A percentile compares a stretch with the other conserved stretches of the same genome.
Evolutionary conservation across 2,888 invertebrate genomes (phyloP).

Genomic region (Lymantria monacha): DNA sequence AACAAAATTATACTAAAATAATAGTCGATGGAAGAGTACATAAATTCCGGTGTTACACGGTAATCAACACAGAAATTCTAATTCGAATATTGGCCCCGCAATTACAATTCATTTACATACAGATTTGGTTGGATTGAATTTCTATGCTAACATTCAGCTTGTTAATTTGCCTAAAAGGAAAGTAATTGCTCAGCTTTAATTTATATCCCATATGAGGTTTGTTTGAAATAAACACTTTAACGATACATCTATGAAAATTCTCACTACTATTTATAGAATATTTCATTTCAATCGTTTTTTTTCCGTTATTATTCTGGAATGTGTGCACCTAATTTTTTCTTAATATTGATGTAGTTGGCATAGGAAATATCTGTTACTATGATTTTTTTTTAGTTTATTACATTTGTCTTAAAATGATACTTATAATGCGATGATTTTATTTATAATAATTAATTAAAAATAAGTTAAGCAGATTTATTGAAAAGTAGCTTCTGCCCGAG

Average conservation of each 20-base stretch:
- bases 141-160: slow-evolving; percentile 61
- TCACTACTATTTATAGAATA: no score
- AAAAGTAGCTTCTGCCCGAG: no score
- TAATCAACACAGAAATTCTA: slow-evolving; percentile 71
- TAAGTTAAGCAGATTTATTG: no score
- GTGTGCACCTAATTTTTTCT: no score
- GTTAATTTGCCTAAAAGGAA: slow-evolving; percentile 79
- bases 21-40: slow-evolving; percentile 44
- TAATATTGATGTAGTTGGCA: no score
- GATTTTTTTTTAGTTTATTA: no score
- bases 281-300: no score
- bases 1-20: slow-evolving; percentile 69
- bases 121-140: slow-evolving; percentile 76
- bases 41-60: slow-evolving; percentile 58
- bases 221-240: slow-evolving; percentile 29
- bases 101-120: slow-evolving; percentile 79
- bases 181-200: slow-evolving; percentile 67
- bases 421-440: no score
- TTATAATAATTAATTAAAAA: no score
- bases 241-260: slow-evolving; percentile 10
- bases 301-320: no score
- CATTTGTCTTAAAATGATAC: no score
- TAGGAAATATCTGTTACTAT: no score
- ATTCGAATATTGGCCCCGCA: slow-evolving; percentile 69
- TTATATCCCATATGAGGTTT: slow-evolving; percentile 44